Base-by-base conservation (phyloP, 2,113 vertebrate genomes). In the Neofelis nebulosa region DNA sequence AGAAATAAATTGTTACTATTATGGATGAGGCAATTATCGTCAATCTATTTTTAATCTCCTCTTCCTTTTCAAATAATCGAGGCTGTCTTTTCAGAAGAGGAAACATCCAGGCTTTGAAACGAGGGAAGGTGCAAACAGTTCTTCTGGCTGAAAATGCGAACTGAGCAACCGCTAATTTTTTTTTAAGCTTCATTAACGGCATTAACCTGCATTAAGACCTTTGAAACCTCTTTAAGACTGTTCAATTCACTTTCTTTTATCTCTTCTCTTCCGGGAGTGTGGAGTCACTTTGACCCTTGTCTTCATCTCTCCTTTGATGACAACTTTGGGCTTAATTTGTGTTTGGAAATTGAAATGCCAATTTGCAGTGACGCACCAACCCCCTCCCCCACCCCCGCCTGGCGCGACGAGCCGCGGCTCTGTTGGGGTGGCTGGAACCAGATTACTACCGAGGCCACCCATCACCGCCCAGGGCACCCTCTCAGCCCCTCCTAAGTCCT, bases 241-340 rank as follows among this genome's bases (percentile, higher is more conserved):
- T 98, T 97, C 98, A 97, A 98, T 99, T 99, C 99, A 97, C 98
- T 98, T 98, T 97, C 99, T 99, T 99, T 99, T 99, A 99, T 99
- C 99, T 99, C 97, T 97, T 96, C 98, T 97, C 98, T 98, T 98
- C 98, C 55, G 96, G 97, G 97, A 98, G 97, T 98, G 98, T 98
- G 98, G 98, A 98, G 97, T 99, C 97, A 97, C 98, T 99, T 99
- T 99, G 99, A 99, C 99, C 99, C 98, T 98, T 92, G 96, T 98
- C 98, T 98, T 98, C 98, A 91, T 94, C 98, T 98, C 96, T 98
- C 96, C 98, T 99, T 98, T 99, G 99, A 99, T 99, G 98, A 98
- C 98, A 98, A 98, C 98, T 98, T 97, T 95, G 96, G 98, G 98
- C 98, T 99, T 98, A 98, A 99, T 99, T 99, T 99, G 98, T 99